Percentiles rank a stretch among this genome's conserved stretches.
Evolutionary conservation across 2,888 invertebrate genomes (phyloP).

Genomic region (Troides oblongomaculatus): DNA sequence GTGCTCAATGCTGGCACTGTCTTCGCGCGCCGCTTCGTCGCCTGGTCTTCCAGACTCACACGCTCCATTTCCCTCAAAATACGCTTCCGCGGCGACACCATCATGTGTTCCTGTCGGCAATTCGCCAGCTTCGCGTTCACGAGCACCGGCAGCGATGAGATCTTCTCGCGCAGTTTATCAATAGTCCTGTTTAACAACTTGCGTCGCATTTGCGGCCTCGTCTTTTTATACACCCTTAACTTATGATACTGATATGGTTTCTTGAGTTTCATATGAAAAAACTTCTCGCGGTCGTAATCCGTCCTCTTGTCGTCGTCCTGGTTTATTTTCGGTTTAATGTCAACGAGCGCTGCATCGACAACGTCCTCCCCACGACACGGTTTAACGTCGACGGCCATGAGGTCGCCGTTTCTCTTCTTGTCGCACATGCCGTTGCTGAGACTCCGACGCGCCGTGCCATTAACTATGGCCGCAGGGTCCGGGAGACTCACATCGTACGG

Average conservation of each 20-base stretch:
- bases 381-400: slow-evolving; percentile 44
- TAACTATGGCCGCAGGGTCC: slow-evolving; percentile 47
- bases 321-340: slow-evolving; percentile 42
- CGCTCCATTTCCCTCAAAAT: slow-evolving; percentile 90
- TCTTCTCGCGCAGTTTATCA: slow-evolving; percentile 63
- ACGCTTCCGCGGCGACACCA: slow-evolving; percentile 90
- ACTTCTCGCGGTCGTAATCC: slow-evolving; percentile 66
- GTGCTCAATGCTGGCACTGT: slow-evolving; percentile 68
- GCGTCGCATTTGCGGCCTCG: slow-evolving; percentile 56
- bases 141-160: slow-evolving; percentile 60
- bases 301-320: slow-evolving; percentile 57
- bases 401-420: slow-evolving; percentile 56
- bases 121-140: slow-evolving; percentile 69
- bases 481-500: slow-evolving; percentile 78
- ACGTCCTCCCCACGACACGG: slow-evolving; percentile 47
- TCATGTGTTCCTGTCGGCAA: slow-evolving; percentile 75
- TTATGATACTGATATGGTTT: slow-evolving; percentile 77
- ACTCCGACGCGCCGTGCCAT: slow-evolving; percentile 44
- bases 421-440: slow-evolving; percentile 57
- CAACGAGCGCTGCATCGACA: slow-evolving; percentile 50
- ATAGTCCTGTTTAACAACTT: slow-evolving; percentile 59
- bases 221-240: slow-evolving; percentile 74
- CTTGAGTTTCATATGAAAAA: slow-evolving; percentile 76
- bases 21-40: slow-evolving; percentile 81
- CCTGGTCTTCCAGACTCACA: slow-evolving; percentile 85